Evolutionary conservation across 2,888 invertebrate species (phyloP), one percentile per base, ranked within the genome.

Genomic region (Lymantria dispar): DNA sequence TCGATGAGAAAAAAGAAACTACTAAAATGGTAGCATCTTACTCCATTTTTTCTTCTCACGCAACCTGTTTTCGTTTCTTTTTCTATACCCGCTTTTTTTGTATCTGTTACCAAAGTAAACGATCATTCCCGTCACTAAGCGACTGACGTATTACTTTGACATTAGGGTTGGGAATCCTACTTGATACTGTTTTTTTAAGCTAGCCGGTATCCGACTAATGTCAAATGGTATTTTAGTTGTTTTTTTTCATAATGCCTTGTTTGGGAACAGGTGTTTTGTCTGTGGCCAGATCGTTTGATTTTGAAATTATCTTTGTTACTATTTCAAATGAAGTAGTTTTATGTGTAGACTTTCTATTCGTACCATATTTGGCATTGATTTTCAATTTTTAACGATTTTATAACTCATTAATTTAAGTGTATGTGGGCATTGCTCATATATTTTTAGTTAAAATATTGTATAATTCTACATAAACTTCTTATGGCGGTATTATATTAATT

Each of bases 31-130:
- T 77, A 74, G 76, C 78, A 61, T 66, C 65, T 65, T 68, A 65
- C 60, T 64, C 64, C 58, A 62, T 77, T 78, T 82, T 82, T 81
- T 73, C 74, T 76, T 67, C 70, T 57, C 75, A 76, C 71, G 65
- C 70, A 76, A 77, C 76, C 64, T 75, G 76, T 79, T 72, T 62
- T 44, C 53, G 51, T 63, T 75, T n/a, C n/a, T n/a, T n/a, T 76
- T 72, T 57, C 56, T 47, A 54, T 56, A 68, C 64, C 52, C 48
- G 50, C 60, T 66, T 65, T 62, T 60, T 64, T 54, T 45, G 49
- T 60, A 65, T 63, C 52, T 45, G 38, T 46, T 47, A 63, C 65
- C 52, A 56, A 14, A 58, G 9, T 30, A n/a, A 45, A 10, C 44
- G 9, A 7, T 30, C 40, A 37, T 46, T 52, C 60, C 37, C 62